These are phyloP conservation scores for Thoracochromis brauschi DNA, from an alignment of 2,113 vertebrate genomes.

Conservation along the genomic window DNA sequence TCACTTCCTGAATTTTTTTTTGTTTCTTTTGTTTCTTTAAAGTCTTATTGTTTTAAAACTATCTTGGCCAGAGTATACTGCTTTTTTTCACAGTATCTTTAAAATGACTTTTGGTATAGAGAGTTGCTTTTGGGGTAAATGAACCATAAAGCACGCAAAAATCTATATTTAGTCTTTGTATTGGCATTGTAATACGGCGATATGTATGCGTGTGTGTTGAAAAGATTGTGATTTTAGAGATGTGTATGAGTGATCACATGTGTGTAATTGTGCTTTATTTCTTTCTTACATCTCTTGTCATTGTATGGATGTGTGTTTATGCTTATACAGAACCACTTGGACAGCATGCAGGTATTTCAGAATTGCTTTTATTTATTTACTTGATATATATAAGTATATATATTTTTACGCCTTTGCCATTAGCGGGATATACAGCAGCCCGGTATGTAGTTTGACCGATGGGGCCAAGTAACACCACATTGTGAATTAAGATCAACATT, in stretches of 20 bases:
- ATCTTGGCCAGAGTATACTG: neutral
- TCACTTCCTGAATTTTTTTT: neutral
- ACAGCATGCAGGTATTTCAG: constrained; percentile 98
- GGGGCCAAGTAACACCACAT: neutral
- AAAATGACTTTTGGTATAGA: neutral
- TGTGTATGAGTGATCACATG: constrained; percentile 50
- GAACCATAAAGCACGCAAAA: neutral
- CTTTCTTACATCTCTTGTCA: constrained; percentile 73
- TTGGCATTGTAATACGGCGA: neutral
- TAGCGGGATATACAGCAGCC: neutral
- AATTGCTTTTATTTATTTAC: constrained; percentile 48
- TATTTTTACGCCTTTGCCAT: neutral
- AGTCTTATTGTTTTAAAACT: neutral
- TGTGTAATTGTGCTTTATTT: constrained; percentile 68
- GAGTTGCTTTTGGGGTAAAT: neutral
- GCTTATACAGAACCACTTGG: constrained; percentile 93
- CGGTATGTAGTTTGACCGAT: neutral
- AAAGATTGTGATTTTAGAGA: constrained; percentile 24
- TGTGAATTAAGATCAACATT: neutral
- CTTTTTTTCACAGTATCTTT: neutral
- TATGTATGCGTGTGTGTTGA: neutral
- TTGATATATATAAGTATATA: neutral
- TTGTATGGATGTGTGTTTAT: constrained; percentile 76
- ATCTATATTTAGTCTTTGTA: neutral
- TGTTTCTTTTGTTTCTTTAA: neutral